These are phyloP conservation scores for Orcinus orca DNA, from an alignment of 2,113 vertebrate genomes.

Conservation along the genomic window DNA sequence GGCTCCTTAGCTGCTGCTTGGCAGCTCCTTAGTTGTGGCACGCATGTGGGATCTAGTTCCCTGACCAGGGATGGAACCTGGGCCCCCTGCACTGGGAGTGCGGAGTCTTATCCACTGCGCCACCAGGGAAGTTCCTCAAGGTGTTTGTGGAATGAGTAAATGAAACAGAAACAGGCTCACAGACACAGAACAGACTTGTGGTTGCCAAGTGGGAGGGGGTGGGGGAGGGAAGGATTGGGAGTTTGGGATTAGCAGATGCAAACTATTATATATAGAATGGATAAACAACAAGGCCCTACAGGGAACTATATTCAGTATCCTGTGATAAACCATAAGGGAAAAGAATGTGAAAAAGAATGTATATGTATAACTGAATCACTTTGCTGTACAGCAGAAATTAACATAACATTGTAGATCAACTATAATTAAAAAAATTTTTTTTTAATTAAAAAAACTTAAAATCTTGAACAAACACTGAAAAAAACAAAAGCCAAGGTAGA, in stretches of 20 bases:
- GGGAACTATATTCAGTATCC: background rate
- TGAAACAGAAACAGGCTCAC: background rate
- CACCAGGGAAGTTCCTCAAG: no score
- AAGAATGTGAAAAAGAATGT: background rate
- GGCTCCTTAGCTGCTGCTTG: no score
- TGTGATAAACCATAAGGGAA: background rate
- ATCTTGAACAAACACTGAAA: background rate
- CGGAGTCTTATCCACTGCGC: no score
- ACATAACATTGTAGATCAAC: background rate
- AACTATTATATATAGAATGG: background rate
- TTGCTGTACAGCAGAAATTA: background rate
- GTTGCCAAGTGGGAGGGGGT: background rate
- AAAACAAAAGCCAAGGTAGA: background rate
- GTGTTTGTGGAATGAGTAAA: background rate
- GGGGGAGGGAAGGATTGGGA: background rate
- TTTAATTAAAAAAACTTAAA: background rate
- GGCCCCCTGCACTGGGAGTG: no score
- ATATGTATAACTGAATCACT: background rate
- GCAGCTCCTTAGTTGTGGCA: no score
- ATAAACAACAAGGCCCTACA: background rate
- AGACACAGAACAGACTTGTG: background rate
- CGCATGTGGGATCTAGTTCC: no score
- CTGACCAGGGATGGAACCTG: no score
- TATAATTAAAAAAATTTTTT: background rate
- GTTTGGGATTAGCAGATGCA: background rate